Conservation (phyloP, 2,888 invertebrate species). For the Abrostola triplasia region DNA sequence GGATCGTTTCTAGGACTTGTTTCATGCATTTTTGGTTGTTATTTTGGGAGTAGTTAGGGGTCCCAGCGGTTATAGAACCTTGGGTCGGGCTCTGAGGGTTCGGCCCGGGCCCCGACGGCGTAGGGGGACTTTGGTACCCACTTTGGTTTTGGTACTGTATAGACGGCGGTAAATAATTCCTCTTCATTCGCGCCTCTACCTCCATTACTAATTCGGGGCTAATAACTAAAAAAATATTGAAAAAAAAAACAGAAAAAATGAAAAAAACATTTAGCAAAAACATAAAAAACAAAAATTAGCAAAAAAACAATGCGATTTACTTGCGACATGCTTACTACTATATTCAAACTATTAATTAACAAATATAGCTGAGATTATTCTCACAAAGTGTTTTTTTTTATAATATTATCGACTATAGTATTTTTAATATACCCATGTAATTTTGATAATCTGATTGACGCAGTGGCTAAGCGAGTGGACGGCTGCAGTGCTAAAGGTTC, state of each 20-base stretch:
- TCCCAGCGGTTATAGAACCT: constrained; percentile 63
- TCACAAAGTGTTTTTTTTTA: too few relatives aligned
- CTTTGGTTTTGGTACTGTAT: constrained; percentile 80
- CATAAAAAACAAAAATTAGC: constrained; percentile 26
- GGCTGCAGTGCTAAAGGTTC: too few relatives aligned
- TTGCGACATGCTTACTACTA: constrained; percentile 44
- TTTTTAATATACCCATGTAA: too few relatives aligned
- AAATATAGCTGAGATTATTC: constrained; percentile 17
- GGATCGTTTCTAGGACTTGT: constrained; percentile 77
- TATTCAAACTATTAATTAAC: constrained; percentile 11
- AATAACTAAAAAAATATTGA: constrained; percentile 90
- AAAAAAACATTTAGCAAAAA: constrained; percentile 54
- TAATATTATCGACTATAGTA: too few relatives aligned
- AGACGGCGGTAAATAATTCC: constrained; percentile 93
- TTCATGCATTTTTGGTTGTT: constrained; percentile 69
- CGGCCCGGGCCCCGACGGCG: constrained; percentile 57
- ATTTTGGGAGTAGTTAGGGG: constrained; percentile 65
- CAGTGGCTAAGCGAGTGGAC: too few relatives aligned
- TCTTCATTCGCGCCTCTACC: constrained; percentile 96
- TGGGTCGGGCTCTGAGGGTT: constrained; percentile 65
- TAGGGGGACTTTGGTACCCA: constrained; percentile 70
- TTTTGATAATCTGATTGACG: too few relatives aligned
- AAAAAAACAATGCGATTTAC: constrained; percentile 41
- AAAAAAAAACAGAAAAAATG: constrained; percentile 38
- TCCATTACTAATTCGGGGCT: constrained; percentile 96